Conservation (phyloP, 2,888 invertebrate species). For the Onthophagus sagittarius region DNA sequence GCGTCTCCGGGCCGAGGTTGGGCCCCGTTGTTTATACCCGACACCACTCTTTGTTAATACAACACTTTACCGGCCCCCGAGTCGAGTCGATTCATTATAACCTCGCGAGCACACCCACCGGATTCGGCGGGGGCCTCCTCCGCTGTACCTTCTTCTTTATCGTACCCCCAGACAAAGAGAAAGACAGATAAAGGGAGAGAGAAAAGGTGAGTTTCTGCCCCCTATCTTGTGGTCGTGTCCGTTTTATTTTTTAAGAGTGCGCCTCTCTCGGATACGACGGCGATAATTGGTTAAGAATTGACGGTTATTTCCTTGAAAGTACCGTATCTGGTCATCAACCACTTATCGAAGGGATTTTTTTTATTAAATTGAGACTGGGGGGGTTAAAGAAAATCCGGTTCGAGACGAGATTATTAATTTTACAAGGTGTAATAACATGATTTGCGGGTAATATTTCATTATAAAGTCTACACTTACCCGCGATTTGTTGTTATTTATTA, state of each 20-base stretch:
- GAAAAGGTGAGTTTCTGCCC: not conserved
- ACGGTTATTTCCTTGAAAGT: not conserved
- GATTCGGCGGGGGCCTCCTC: not conserved
- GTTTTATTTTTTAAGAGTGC: not conserved
- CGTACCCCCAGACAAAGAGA: not conserved
- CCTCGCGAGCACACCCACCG: not conserved
- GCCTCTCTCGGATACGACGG: not conserved
- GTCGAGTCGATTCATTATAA: constrained; percentile 39
- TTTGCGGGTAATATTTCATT: no score
- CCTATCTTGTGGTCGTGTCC: not conserved
- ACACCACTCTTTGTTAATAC: constrained; percentile 41
- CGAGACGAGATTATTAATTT: no score
- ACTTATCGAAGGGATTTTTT: not conserved
- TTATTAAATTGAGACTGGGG: no score
- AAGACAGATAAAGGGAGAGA: no score
- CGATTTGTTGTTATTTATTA: no score
- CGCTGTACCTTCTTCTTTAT: not conserved
- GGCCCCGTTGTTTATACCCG: constrained; percentile 40
- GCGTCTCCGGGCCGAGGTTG: constrained; percentile 25
- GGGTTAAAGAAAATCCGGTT: no score
- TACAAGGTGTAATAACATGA: no score
- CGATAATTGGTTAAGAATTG: not conserved
- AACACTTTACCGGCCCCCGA: constrained; percentile 43
- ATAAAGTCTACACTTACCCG: no score
- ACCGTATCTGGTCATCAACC: not conserved